These are phyloP conservation scores for Agonopterix alstromeriana DNA, from an alignment of 2,888 invertebrate genomes.

Conservation along the genomic window DNA sequence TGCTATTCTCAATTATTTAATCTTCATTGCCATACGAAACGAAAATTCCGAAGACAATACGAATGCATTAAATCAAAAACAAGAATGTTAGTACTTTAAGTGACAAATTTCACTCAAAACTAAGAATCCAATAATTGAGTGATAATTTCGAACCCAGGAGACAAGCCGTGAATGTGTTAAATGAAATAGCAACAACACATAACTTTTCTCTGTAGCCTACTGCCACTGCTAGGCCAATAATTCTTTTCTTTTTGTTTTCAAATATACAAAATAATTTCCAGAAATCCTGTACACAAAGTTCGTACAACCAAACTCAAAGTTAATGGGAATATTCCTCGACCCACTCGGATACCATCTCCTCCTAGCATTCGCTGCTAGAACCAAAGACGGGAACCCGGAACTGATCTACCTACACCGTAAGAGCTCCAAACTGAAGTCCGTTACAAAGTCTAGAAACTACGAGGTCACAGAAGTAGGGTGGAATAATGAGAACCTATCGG, in stretches of 20 bases:
- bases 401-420: conserved; percentile 88
- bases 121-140: too few relatives aligned
- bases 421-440: conserved; percentile 82
- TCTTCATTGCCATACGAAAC: too few relatives aligned
- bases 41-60: too few relatives aligned
- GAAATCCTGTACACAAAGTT: conserved; percentile 85
- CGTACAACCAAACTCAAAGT: conserved; percentile 73
- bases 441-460: conserved; percentile 82
- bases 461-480: conserved; percentile 95
- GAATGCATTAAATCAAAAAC: too few relatives aligned
- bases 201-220: too few relatives aligned
- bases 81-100: too few relatives aligned
- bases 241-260: background rate
- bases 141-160: too few relatives aligned
- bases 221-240: too few relatives aligned
- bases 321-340: conserved; percentile 86
- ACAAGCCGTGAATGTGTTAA: too few relatives aligned
- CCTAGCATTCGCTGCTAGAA: conserved; percentile 82
- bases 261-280: conserved; percentile 46
- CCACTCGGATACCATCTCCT: conserved; percentile 91
- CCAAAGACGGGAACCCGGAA: conserved; percentile 79
- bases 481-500: conserved; percentile 85
- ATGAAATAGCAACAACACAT: too few relatives aligned
- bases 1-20: too few relatives aligned
- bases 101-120: too few relatives aligned